A percentile compares a stretch with the other conserved stretches of the same genome.
Conservation (phyloP, 2,888 invertebrate species). For the Stramonita haemastoma region DNA sequence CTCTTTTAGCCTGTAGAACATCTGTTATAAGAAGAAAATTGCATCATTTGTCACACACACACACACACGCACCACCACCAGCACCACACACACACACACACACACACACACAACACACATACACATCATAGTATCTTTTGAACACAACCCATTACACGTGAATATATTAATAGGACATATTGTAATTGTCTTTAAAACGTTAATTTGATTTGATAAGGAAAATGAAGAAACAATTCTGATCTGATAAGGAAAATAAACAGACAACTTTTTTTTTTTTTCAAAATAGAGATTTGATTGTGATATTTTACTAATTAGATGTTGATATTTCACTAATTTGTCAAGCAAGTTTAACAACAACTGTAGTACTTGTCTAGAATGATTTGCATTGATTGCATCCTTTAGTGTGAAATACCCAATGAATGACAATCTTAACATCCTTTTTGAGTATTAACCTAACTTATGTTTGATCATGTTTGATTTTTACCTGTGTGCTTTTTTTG, state of each 20-base stretch:
- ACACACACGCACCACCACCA: not conserved
- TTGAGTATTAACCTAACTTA: not conserved
- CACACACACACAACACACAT: slow-evolving; percentile 13
- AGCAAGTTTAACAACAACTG: not conserved
- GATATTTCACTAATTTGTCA: not conserved
- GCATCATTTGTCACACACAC: not conserved
- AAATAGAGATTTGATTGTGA: no score
- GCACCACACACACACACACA: not conserved
- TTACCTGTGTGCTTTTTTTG: slow-evolving; percentile 26
- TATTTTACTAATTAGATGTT: no score
- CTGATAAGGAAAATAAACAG: no score
- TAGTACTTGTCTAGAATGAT: not conserved
- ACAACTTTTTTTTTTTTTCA: no score
- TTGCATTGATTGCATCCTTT: not conserved
- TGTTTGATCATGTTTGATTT: not conserved
- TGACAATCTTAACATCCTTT: no score
- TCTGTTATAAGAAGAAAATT: not conserved
- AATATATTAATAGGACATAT: no score
- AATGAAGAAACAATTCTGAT: no score
- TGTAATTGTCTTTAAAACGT: no score
- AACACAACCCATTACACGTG: not conserved
- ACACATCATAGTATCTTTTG: not conserved
- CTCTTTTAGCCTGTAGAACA: not conserved
- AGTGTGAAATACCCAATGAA: no score
- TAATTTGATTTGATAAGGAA: no score